Evolutionary conservation across 2,113 vertebrate genomes (phyloP).

Genomic region (Indicator maculatus): DNA sequence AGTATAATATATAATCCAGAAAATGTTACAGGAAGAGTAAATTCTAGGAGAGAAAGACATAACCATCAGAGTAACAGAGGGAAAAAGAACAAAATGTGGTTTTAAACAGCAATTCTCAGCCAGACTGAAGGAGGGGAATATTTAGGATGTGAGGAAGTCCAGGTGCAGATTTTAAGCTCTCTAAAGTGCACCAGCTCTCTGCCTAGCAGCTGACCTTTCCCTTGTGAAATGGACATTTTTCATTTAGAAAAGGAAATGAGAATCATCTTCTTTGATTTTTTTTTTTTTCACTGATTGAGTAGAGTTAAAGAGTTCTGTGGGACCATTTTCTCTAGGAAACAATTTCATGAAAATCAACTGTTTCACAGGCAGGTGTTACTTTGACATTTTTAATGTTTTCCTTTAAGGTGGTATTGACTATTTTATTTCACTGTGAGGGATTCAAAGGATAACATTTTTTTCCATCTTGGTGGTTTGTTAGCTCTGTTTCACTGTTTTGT

Average conservation of each 20-base stretch:
- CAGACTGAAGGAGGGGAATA: background rate
- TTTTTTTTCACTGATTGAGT: background rate
- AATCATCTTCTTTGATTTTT: constrained; percentile 47
- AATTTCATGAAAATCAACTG: background rate
- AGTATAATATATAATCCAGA: background rate
- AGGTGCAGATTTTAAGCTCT: constrained; percentile 48
- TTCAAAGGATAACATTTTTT: background rate
- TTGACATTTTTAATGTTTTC: background rate
- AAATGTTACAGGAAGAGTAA: background rate
- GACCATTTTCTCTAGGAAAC: background rate
- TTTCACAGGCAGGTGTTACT: constrained; percentile 20
- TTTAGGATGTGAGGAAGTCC: constrained; percentile 22
- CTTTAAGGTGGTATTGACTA: constrained; percentile 6
- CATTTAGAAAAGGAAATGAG: constrained; percentile 63
- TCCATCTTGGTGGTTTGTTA: background rate
- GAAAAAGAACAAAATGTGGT: background rate
- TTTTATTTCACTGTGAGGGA: background rate
- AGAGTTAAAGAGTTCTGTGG: background rate
- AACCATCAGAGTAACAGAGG: background rate
- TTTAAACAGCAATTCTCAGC: background rate
- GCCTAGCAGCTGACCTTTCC: constrained; percentile 44
- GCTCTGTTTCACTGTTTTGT: background rate
- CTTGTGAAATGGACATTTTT: constrained; percentile 58
- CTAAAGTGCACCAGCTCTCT: constrained; percentile 8
- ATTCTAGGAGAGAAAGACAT: background rate